A percentile compares a stretch with the other conserved stretches of the same genome.
phyloP scores from a whole-genome alignment of 2,888 invertebrate species.

The Drosophila helvetica region DNA sequence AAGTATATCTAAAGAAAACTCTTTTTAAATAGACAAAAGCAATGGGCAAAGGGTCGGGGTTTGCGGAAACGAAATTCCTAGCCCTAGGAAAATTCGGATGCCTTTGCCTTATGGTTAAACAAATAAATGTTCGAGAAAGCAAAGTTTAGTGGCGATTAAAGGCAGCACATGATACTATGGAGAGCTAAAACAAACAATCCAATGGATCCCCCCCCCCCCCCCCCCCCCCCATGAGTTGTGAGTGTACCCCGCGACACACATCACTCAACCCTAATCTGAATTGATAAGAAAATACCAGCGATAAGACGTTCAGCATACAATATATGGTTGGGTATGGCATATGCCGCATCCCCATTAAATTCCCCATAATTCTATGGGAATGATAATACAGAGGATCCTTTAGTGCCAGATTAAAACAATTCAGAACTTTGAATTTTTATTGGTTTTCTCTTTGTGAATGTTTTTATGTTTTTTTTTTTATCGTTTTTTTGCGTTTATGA shows the following conservation, averaged over 20 bases:
- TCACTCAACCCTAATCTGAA: conserved; percentile 1
- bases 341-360: no score
- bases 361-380: no score
- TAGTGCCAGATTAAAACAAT: conserved; percentile 5
- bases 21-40: conserved; percentile 3
- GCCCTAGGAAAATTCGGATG: no score
- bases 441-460: conserved; percentile 13
- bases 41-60: background rate
- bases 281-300: background rate
- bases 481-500: conserved; percentile 37
- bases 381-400: no score
- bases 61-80: no score
- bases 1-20: conserved; percentile 5
- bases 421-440: conserved; percentile 44
- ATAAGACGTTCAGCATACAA: conserved; percentile 1
- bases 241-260: background rate
- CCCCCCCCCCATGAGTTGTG: no score
- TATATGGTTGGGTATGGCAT: background rate
- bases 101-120: no score
- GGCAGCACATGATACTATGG: no score
- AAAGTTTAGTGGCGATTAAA: no score
- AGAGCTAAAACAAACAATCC: no score
- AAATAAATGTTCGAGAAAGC: no score
- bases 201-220: no score
- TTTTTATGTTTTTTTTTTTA: conserved; percentile 14